A percentile compares a stretch with the other conserved stretches of the same genome.
Evolutionary conservation across 1,140 invertebrate genomes (phyloP).

Genomic region (Drosophila lacteicornis): DNA sequence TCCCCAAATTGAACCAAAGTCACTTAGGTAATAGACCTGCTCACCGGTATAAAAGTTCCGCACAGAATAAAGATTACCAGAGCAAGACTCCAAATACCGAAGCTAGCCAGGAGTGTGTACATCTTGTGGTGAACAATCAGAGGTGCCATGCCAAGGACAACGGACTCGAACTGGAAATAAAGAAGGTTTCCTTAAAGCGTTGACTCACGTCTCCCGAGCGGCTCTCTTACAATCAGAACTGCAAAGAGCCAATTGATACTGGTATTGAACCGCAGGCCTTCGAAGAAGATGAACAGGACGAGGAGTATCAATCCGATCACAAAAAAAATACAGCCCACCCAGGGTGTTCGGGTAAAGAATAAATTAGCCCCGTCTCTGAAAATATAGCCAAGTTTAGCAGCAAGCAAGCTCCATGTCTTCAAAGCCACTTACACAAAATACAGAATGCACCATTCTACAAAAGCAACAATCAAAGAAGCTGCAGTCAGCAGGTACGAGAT

Average conservation of each 20-base stretch:
- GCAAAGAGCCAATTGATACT: constrained; percentile 52
- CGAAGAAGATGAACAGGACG: constrained; percentile 57
- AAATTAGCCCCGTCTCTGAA: not conserved
- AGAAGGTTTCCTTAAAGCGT: not conserved
- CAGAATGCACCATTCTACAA: constrained; percentile 39
- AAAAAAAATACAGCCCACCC: constrained; percentile 47
- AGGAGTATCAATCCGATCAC: constrained; percentile 32
- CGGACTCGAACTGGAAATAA: constrained; percentile 40
- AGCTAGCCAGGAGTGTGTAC: constrained; percentile 38
- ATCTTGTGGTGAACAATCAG: constrained; percentile 39
- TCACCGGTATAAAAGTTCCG: constrained; percentile 50
- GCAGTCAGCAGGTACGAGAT: constrained; percentile 19
- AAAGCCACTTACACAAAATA: constrained; percentile 41
- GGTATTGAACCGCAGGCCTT: constrained; percentile 43
- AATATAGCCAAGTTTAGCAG: not conserved
- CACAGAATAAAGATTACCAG: constrained; percentile 33
- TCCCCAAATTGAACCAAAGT: too few species aligned
- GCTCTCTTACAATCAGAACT: constrained; percentile 46
- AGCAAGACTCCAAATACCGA: constrained; percentile 27
- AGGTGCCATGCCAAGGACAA: constrained; percentile 37
- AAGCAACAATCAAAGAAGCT: constrained; percentile 5
- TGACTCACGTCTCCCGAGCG: too few species aligned
- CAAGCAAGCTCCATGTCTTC: too few species aligned
- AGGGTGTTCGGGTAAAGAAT: constrained; percentile 17
- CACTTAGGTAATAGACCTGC: not conserved